Conservation (phyloP, 1,140 invertebrate genomes). For the Helicoverpa armigera region DNA sequence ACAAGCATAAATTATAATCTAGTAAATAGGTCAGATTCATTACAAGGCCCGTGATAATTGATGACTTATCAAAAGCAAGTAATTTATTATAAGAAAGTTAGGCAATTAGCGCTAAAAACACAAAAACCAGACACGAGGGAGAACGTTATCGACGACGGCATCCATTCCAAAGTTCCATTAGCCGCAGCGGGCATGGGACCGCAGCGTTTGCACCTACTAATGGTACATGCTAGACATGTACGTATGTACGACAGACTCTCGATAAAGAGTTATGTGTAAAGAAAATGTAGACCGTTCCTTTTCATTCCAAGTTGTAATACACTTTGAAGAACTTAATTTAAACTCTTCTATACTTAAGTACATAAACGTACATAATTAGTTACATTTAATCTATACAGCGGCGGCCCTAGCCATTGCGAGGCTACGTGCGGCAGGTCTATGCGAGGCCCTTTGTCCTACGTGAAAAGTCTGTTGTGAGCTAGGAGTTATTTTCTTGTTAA, state of each 20-base stretch:
- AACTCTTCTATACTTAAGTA: too few species aligned
- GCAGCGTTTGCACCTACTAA: constrained; percentile 19
- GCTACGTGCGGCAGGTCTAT: too few species aligned
- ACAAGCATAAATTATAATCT: not conserved
- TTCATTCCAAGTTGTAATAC: too few species aligned
- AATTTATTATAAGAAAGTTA: constrained; percentile 64
- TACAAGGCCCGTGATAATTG: constrained; percentile 47
- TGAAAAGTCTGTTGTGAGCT: too few species aligned
- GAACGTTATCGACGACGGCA: constrained; percentile 63
- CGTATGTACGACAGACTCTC: not conserved
- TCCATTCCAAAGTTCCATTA: constrained; percentile 69
- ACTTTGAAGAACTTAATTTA: too few species aligned
- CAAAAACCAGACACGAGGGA: constrained; percentile 61
- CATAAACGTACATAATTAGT: too few species aligned
- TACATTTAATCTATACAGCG: too few species aligned
- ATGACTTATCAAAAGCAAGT: constrained; percentile 60
- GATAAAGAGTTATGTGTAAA: too few species aligned
- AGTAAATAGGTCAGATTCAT: not conserved
- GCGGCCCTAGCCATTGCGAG: too few species aligned
- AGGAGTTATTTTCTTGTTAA: too few species aligned
- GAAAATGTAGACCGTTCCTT: too few species aligned
- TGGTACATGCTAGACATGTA: not conserved
- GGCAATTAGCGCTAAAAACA: constrained; percentile 66
- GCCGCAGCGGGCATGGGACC: constrained; percentile 49
- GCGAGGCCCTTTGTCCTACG: too few species aligned